Base-by-base conservation (phyloP, 2,888 invertebrate species). In the Palloptera scutellata region DNA sequence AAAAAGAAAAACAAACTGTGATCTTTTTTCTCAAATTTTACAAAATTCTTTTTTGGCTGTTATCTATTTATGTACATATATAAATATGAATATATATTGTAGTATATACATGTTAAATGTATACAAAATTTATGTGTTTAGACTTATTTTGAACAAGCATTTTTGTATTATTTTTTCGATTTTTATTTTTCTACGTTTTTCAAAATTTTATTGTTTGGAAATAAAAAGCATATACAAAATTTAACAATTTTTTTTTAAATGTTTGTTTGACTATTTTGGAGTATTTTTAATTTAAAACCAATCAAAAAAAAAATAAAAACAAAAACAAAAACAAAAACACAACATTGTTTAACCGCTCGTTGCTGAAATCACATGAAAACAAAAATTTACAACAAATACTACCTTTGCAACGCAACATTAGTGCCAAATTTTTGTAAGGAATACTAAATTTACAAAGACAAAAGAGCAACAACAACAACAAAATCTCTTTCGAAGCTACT, bases 1-100 rank as follows among this genome's bases (percentile, higher is more conserved):
- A 71, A 70, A 68, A 63, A 64, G n/a, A 71, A 71, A 73, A 78
- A 76, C 79, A 79, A 83, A 81, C 83, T 83, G 83, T 83, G 83
- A 83, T 83, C 81, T 81, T 78, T 75, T 75, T 72, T 73, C 72
- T 72, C 73, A 73, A 73, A 72, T 74, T 72, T 70, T 67, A 74
- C 77, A 76, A 79, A 79, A 79, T 77, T 77, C 73, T 76, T 73
- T 74, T 78, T 78, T 76, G 77, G 78, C 78, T 77, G 77, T 78
- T 77, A 77, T 75, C 70, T 74, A 74, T 70, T 69, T 75, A 68
- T 69, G 61, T 17, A 65, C 51, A 58, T 64, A 72, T 52, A 66
- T 58, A 69, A 65, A 66, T 12, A 68, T 53, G 41, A 72, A 67
- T n/a, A 71, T 69, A 73, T 72, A 69, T 74, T 69, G 75, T 72